These are phyloP conservation scores for Ptilorrhoa leucosticta DNA, from an alignment of 2,113 vertebrate genomes.

Conservation along the genomic window DNA sequence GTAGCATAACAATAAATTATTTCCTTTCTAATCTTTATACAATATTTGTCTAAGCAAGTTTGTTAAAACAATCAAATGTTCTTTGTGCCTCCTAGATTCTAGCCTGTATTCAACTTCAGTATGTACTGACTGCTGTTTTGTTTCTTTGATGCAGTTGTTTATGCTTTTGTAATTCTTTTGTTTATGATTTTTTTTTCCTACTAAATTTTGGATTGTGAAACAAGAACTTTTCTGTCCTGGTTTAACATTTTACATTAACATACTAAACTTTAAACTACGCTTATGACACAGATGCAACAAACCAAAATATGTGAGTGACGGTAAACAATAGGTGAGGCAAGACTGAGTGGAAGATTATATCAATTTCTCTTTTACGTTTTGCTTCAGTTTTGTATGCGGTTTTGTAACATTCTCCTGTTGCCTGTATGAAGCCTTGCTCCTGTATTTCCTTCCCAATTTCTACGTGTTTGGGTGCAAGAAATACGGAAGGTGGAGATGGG, in stretches of 20 bases:
- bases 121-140: background rate
- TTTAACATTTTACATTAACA: background rate
- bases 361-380: background rate
- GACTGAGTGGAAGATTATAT: background rate
- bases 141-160: background rate
- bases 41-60: background rate
- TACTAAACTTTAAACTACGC: background rate
- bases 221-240: background rate
- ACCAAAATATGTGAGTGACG: background rate
- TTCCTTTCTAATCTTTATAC: background rate
- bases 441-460: background rate
- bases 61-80: background rate
- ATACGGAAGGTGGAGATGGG: rapidly evolving
- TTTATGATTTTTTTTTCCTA: background rate
- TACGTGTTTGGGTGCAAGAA: background rate
- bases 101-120: background rate
- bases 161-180: background rate
- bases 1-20: background rate
- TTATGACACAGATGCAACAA: too few relatives aligned
- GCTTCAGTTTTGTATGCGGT: background rate
- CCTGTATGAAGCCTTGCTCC: background rate
- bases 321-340: background rate
- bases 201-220: background rate
- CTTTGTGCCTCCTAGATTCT: background rate
- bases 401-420: background rate